A percentile compares a stretch with the other conserved stretches of the same genome.
phyloP scores from a whole-genome alignment of 2,113 vertebrate genomes.

The Elaphurus davidianus region DNA sequence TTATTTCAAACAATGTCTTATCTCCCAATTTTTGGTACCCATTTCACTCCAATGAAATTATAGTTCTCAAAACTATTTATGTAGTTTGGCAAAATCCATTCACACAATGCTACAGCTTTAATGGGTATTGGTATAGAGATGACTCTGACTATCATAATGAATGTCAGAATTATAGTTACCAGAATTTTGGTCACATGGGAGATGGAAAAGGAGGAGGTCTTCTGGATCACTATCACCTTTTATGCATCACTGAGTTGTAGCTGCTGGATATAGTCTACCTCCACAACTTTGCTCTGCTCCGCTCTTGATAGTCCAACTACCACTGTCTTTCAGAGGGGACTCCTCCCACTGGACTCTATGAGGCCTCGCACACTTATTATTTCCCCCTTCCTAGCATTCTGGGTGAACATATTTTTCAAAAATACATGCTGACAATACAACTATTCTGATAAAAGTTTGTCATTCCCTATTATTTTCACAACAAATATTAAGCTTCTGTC shows the following conservation, averaged over 20 bases:
- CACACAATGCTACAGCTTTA: neutral
- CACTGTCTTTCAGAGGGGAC: neutral
- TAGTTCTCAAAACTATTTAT: neutral
- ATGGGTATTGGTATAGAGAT: neutral
- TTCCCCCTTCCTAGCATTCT: neutral
- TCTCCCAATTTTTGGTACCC: neutral
- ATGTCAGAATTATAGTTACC: neutral
- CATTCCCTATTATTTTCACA: neutral
- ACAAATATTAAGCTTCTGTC: neutral
- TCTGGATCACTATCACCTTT: neutral
- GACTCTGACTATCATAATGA: neutral
- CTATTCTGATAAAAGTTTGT: neutral
- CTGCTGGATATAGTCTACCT: no score
- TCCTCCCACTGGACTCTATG: fast-evolving
- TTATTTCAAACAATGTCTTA: neutral
- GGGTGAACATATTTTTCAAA: neutral
- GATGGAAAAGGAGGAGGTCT: neutral
- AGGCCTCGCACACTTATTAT: neutral
- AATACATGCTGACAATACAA: neutral
- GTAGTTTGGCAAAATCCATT: neutral
- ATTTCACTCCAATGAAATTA: neutral
- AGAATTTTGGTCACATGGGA: neutral
- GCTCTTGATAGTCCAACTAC: neutral
- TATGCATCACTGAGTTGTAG: neutral
- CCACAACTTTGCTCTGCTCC: neutral